A percentile compares a stretch with the other conserved stretches of the same genome.
Evolutionary conservation across 2,888 invertebrate genomes (phyloP).

Genomic region (Macaria notata): DNA sequence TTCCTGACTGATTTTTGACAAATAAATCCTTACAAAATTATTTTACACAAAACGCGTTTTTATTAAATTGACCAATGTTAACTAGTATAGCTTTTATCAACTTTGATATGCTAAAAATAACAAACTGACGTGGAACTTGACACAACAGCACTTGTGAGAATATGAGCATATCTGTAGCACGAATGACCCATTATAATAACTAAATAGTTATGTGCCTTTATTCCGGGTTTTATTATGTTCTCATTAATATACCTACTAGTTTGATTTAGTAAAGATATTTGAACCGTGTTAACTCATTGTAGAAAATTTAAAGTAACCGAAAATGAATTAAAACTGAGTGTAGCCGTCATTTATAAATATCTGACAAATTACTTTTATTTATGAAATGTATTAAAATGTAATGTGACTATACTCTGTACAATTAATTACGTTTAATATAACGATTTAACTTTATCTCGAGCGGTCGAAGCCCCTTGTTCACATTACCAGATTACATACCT

Average conservation of each 20-base stretch:
- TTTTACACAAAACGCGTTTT: too few species aligned
- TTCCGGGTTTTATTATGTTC: too few species aligned
- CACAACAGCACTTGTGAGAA: conserved; percentile 52
- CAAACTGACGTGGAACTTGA: conserved; percentile 49
- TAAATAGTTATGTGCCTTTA: too few species aligned
- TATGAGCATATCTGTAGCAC: conserved; percentile 16
- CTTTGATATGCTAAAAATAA: conserved; percentile 72
- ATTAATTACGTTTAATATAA: conserved; percentile 11
- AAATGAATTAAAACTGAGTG: too few species aligned
- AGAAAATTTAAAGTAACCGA: too few species aligned
- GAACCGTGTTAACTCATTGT: too few species aligned
- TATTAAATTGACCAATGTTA: conserved; percentile 31
- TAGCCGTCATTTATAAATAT: too few species aligned
- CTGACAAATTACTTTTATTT: too few species aligned
- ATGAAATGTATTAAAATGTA: too few species aligned
- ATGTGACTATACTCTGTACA: too few species aligned
- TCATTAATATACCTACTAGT: neutral
- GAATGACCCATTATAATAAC: neutral
- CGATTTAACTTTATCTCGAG: conserved; percentile 59
- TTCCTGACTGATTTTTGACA: too few species aligned
- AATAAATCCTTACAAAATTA: too few species aligned
- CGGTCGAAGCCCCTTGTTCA: conserved; percentile 72
- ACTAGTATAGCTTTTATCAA: conserved; percentile 56
- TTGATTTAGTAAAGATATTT: neutral
- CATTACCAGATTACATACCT: conserved; percentile 64